These are phyloP conservation scores for Melanerpes formicivorus DNA, from an alignment of 2,113 vertebrate genomes.

Conservation along the genomic window DNA sequence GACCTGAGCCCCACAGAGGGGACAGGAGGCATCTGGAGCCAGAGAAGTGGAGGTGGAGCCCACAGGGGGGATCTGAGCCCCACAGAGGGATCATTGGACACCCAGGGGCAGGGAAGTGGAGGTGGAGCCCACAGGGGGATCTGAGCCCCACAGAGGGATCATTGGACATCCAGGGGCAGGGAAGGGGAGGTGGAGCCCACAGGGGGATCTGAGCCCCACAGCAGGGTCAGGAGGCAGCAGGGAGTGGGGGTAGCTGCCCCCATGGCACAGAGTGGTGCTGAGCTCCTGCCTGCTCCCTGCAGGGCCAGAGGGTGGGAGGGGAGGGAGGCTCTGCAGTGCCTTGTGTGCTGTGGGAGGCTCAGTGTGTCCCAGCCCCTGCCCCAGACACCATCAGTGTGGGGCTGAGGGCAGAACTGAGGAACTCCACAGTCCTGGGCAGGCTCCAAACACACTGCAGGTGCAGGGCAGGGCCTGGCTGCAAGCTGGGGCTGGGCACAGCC, in stretches of 20 bases:
- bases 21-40: no score
- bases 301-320: fast-evolving
- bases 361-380: fast-evolving
- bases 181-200: not conserved
- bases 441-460: fast-evolving
- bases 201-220: fast-evolving
- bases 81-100: no score
- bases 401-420: not conserved
- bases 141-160: not conserved
- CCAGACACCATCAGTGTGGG: fast-evolving
- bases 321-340: not conserved
- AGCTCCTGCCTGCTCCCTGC: not conserved
- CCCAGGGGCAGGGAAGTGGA: no score
- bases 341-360: fast-evolving
- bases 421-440: fast-evolving
- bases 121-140: not conserved
- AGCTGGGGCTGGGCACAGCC: not conserved
- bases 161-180: no score
- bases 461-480: not conserved
- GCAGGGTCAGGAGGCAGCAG: not conserved
- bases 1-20: no score
- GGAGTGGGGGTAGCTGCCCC: not conserved
- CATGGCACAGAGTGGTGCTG: fast-evolving
- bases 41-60: no score
- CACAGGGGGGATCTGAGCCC: no score